Conservation (phyloP, 2,797 vertebrate species). For the Pseudochirops cupreus region DNA sequence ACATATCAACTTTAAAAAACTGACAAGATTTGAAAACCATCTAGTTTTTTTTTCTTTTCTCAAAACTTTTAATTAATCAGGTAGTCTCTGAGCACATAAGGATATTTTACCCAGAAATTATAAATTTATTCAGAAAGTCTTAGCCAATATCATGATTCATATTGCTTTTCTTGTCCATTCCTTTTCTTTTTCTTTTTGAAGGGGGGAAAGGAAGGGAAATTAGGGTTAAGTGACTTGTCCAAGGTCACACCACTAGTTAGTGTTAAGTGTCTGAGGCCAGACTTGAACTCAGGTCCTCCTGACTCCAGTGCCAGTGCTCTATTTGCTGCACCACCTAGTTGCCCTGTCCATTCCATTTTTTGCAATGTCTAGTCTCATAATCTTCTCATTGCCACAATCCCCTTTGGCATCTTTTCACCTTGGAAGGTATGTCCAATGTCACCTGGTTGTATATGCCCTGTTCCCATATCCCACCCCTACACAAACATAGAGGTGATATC, state of each 20-base stretch:
- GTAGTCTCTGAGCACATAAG: constrained; percentile 32
- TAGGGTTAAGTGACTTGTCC: no score
- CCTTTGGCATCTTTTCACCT: neutral
- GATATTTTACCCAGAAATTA: constrained; percentile 50
- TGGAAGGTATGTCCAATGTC: neutral
- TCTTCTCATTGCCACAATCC: neutral
- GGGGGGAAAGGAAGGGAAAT: no score
- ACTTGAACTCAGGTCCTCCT: no score
- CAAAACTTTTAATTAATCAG: constrained; percentile 47
- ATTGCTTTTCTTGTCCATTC: constrained; percentile 23
- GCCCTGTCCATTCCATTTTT: neutral
- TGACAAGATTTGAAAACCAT: constrained; percentile 21
- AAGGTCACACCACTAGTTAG: no score
- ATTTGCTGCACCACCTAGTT: no score
- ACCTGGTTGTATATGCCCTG: neutral
- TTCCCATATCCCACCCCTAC: neutral
- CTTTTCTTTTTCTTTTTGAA: neutral
- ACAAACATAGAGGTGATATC: neutral
- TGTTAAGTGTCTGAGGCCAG: no score
- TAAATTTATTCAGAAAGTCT: constrained; percentile 28
- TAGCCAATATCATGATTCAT: neutral
- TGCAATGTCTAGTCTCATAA: neutral
- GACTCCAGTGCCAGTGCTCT: no score
- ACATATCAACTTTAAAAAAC: constrained; percentile 46
- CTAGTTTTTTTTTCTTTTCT: constrained; percentile 64